phyloP scores from a whole-genome alignment of 2,888 invertebrate species.

The Alloscopus bannaensis region DNA sequence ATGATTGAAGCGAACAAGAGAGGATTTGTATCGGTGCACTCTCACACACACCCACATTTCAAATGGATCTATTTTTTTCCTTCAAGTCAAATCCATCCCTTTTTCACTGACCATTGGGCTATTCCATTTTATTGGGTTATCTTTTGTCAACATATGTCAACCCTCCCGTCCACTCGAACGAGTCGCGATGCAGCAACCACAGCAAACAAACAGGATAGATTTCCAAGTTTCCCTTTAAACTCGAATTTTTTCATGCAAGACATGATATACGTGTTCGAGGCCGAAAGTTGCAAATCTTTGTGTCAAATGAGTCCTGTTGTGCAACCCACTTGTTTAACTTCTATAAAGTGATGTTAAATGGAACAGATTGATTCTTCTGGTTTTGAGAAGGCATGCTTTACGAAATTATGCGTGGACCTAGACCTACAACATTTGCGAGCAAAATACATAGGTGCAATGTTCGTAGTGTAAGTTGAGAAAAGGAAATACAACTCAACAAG shows the following conservation, averaged over 20 bases:
- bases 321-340: neutral
- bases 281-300: too few species aligned
- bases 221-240: too few species aligned
- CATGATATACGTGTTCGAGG: too few species aligned
- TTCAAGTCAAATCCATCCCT: neutral
- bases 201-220: neutral
- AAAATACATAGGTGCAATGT: neutral
- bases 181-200: neutral
- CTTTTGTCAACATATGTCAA: neutral
- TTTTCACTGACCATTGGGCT: neutral
- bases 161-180: neutral
- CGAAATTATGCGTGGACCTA: neutral
- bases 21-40: constrained; percentile 23
- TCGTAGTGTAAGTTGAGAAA: neutral
- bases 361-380: neutral
- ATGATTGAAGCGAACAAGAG: constrained; percentile 14
- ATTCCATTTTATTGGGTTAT: neutral
- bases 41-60: too few species aligned
- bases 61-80: too few species aligned
- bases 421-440: neutral
- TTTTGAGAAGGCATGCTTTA: neutral
- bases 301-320: neutral
- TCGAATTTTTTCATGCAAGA: too few species aligned
- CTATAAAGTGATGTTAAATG: neutral
- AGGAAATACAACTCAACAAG: constrained; percentile 72